Evolutionary conservation across 2,797 vertebrate species (phyloP).

Genomic region (Chaunax sp.): DNA sequence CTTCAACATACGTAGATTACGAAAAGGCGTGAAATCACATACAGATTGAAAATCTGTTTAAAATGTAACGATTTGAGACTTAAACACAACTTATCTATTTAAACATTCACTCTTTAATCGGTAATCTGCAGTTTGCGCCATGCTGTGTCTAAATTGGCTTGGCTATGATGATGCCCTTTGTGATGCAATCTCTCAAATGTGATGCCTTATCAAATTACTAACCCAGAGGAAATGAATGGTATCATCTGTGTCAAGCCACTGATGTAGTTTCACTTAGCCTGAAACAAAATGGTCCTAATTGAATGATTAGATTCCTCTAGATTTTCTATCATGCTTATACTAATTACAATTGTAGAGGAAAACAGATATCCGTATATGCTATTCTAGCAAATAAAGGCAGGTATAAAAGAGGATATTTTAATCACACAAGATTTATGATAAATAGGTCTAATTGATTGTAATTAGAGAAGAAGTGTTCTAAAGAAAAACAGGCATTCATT

Average conservation of each 20-base stretch:
- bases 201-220: slow-evolving; percentile 84
- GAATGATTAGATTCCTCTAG: slow-evolving; percentile 81
- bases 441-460: slow-evolving; percentile 61
- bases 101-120: slow-evolving; percentile 63
- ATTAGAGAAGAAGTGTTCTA: slow-evolving; percentile 57
- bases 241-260: slow-evolving; percentile 80
- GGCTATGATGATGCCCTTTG: slow-evolving; percentile 80
- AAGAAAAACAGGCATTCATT: slow-evolving; percentile 54
- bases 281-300: slow-evolving; percentile 81
- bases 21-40: slow-evolving; percentile 1
- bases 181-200: slow-evolving; percentile 81
- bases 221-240: slow-evolving; percentile 84
- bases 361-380: slow-evolving; percentile 60
- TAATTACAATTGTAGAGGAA: slow-evolving; percentile 73
- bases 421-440: slow-evolving; percentile 64
- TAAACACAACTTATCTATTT: slow-evolving; percentile 53
- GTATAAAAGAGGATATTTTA: slow-evolving; percentile 56
- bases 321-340: slow-evolving; percentile 75
- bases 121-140: slow-evolving; percentile 50
- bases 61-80: slow-evolving; percentile 32
- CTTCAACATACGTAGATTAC: not conserved
- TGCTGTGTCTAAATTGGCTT: slow-evolving; percentile 76
- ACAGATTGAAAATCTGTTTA: slow-evolving; percentile 13
- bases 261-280: slow-evolving; percentile 84
- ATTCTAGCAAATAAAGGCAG: slow-evolving; percentile 73